These are phyloP conservation scores for Epizoanthus scotinus DNA, from an alignment of 92 coral and sea anemone genomes.

Conservation along the genomic window DNA sequence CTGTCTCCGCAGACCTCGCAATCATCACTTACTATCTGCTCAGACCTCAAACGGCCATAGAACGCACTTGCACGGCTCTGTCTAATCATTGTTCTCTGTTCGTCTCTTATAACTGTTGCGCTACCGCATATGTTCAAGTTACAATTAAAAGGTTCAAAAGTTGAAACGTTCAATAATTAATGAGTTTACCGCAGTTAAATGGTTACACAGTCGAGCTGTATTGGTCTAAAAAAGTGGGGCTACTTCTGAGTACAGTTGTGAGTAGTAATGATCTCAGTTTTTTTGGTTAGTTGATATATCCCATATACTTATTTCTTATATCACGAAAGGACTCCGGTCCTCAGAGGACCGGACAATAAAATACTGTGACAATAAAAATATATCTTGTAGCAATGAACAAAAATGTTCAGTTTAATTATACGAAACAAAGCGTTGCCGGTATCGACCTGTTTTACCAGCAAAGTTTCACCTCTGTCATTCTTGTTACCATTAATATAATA, in stretches of 20 bases:
- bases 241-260: not conserved
- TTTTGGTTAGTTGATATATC: not conserved
- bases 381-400: not conserved
- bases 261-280: not conserved
- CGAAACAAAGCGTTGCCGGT: not conserved
- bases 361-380: not conserved
- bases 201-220: not conserved
- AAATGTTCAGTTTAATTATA: not conserved
- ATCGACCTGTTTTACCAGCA: conserved; percentile 15
- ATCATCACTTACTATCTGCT: not conserved
- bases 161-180: conserved; percentile 31
- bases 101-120: not conserved
- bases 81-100: conserved; percentile 18
- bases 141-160: conserved; percentile 28
- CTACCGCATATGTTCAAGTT: not conserved
- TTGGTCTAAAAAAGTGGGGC: not conserved
- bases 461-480: conserved; percentile 19
- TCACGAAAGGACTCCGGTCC: no score
- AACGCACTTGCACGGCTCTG: conserved; percentile 13
- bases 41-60: not conserved
- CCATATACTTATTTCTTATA: not conserved
- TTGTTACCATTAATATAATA: not conserved
- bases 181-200: not conserved
- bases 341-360: not conserved
- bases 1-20: conserved; percentile 76